phyloP scores from a whole-genome alignment of 2,113 vertebrate species.

The Sigmodon hispidus region DNA sequence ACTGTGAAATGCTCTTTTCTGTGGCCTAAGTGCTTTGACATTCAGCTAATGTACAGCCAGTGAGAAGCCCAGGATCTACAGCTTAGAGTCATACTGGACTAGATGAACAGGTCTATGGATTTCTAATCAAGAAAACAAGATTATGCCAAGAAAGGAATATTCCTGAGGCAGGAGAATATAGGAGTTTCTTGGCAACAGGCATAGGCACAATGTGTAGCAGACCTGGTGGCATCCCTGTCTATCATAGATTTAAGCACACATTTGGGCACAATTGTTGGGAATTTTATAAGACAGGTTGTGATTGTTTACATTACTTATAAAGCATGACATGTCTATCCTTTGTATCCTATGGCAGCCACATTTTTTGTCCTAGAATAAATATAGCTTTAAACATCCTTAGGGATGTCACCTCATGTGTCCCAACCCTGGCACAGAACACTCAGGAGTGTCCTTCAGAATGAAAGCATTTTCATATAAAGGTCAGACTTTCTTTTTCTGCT shows the following conservation, averaged over 20 bases:
- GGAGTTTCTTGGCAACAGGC: not conserved
- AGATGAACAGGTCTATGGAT: not conserved
- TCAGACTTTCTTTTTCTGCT: not conserved
- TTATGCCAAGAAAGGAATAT: not conserved
- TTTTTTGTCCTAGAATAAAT: not conserved
- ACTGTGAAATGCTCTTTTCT: not conserved
- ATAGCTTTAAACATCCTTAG: not conserved
- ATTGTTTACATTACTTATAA: constrained; percentile 6
- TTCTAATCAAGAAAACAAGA: not conserved
- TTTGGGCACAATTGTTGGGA: not conserved
- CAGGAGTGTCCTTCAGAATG: not conserved
- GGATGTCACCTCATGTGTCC: not conserved
- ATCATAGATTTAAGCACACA: not conserved
- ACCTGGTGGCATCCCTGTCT: not conserved
- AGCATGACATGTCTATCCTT: not conserved
- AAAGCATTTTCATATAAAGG: not conserved
- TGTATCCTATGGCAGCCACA: not conserved
- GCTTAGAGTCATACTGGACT: not conserved
- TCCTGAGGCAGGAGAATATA: not conserved
- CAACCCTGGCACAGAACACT: not conserved
- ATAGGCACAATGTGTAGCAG: not conserved
- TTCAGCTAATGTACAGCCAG: not conserved
- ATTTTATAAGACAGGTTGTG: not conserved
- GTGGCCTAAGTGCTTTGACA: not conserved
- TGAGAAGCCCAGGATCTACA: not conserved